phyloP scores from a whole-genome alignment of 2,888 invertebrate species.

The Luffia ferchaultella region DNA sequence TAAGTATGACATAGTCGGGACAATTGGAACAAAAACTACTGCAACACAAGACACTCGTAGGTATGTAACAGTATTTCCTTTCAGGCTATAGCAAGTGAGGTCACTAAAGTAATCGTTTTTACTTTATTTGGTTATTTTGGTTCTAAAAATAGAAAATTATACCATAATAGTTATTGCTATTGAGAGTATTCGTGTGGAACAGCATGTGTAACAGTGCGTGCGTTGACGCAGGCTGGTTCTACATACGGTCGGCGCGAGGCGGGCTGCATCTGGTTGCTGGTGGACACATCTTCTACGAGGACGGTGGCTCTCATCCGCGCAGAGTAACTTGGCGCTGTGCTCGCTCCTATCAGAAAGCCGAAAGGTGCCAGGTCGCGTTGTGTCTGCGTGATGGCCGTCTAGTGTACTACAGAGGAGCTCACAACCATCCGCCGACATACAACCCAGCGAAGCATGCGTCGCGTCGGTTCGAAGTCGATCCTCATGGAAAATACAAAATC shows the following conservation, averaged over 20 bases:
- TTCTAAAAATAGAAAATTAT: no score
- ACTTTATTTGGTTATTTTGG: no score
- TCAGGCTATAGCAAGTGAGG: no score
- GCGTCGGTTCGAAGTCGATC: slow-evolving; percentile 52
- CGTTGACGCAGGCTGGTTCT: slow-evolving; percentile 55
- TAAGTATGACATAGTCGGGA: no score
- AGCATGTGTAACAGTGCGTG: slow-evolving; percentile 14
- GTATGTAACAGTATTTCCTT: no score
- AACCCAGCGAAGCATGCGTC: slow-evolving; percentile 54
- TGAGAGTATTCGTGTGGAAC: no score
- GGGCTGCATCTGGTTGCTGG: slow-evolving; percentile 54
- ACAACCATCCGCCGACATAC: slow-evolving; percentile 55
- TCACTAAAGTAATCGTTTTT: no score
- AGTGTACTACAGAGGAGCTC: slow-evolving; percentile 52
- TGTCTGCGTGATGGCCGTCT: slow-evolving; percentile 55
- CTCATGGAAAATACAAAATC: slow-evolving; percentile 60
- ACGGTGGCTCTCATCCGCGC: slow-evolving; percentile 55
- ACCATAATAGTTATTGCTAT: no score
- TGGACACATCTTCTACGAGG: slow-evolving; percentile 60
- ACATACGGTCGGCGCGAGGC: slow-evolving; percentile 56
- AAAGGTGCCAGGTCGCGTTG: slow-evolving; percentile 55
- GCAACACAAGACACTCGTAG: no score
- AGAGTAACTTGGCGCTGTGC: slow-evolving; percentile 59
- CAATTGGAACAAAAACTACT: no score
- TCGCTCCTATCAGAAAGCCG: slow-evolving; percentile 56